Base-by-base conservation (phyloP, 2,113 vertebrate species). In the Grammomys dolichurus region DNA sequence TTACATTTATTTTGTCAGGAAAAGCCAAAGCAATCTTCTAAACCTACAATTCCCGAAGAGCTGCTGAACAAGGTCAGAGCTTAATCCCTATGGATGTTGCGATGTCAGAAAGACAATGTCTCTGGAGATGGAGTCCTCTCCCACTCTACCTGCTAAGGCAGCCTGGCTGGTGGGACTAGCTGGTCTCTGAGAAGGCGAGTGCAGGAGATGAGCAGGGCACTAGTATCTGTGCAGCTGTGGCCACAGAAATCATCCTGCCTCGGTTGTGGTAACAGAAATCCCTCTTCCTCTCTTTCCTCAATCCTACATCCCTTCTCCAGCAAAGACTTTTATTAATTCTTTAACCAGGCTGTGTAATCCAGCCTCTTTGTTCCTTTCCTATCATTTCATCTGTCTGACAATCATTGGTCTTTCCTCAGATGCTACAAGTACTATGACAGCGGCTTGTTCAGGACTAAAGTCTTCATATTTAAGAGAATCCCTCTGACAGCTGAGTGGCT, bases 61-160 rank as follows among this genome's bases (percentile, higher is more conserved):
- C 17, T 90, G 5, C 75, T 31, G 16, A 91, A 78, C 43, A 33
- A 12, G 48, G 1, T 72, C 46, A 86, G n/a, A 22, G 19, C 28
- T 63, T 92, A 77, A 73, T 69, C 31, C 16, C 31, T 56, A 7
- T 69, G 40, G 43, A 48, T 63, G 87, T 76, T 63, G 24, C 48
- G 76, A 80, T 89, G 93, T 76, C 56, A 63, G 58, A 95, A 69
- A 81, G 76, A 95, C 93, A 92, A 28, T 58, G 9, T 40, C 1
- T 84, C 87, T 77, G 20, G 31, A 87, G 70, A 46, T 46, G 26
- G 33, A 72, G 10, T 40, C 11, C 11, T 78, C 84, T 54, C 54
- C 31, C 22, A 86, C 12, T 78, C 4, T 51, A 54, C 36, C 54
- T 80, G 63, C 19, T 54, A 88, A 26, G 28, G 10, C 1, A 48